Conservation (phyloP, 2,888 invertebrate species). For the Ptychoptera contaminata region DNA sequence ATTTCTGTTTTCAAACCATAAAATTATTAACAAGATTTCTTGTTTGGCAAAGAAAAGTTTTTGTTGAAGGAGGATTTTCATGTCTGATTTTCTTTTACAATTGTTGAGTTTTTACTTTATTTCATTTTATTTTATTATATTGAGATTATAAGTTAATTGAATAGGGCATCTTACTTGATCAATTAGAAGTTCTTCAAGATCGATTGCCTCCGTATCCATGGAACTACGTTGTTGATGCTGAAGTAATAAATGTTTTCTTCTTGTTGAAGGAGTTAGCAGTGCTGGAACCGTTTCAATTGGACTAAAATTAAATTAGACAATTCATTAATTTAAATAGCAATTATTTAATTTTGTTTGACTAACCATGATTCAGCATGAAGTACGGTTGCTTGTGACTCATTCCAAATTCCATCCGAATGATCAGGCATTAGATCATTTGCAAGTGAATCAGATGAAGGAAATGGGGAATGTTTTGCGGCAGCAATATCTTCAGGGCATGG, state of each 20-base stretch:
- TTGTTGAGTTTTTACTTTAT: no score
- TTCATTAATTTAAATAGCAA: neutral
- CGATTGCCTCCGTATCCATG: constrained; percentile 68
- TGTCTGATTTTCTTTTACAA: no score
- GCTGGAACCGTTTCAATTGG: constrained; percentile 39
- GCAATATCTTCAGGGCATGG: constrained; percentile 38
- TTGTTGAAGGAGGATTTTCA: no score
- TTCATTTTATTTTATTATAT: no score
- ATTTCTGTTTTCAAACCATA: no score
- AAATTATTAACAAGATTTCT: no score
- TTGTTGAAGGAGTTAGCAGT: constrained; percentile 60
- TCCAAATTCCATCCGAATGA: constrained; percentile 79
- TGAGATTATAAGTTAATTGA: no score
- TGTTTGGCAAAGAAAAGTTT: no score
- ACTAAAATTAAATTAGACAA: constrained; percentile 18
- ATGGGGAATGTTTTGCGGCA: constrained; percentile 41
- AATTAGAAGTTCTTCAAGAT: constrained; percentile 46
- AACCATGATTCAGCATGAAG: constrained; percentile 52
- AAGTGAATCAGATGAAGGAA: constrained; percentile 69
- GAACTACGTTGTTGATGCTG: constrained; percentile 78
- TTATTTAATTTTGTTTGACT: neutral
- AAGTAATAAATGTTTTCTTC: constrained; percentile 58
- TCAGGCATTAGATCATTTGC: constrained; percentile 64
- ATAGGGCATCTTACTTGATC: constrained; percentile 34
- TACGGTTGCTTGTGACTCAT: constrained; percentile 76